Evolutionary conservation across 2,797 vertebrate species (phyloP).

Genomic region (Rhadinocentrus ornatus): DNA sequence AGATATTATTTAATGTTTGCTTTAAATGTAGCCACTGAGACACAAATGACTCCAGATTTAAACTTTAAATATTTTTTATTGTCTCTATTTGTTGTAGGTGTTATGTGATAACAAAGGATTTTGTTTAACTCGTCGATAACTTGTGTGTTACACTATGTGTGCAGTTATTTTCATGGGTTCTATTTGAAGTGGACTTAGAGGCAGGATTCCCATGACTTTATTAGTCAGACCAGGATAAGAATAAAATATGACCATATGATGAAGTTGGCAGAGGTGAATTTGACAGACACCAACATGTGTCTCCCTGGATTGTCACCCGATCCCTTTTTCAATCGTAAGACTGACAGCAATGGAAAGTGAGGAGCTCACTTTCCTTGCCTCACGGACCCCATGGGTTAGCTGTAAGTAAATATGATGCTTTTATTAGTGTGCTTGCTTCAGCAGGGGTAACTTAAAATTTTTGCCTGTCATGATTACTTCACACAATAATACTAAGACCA

Average conservation of each 20-base stretch:
- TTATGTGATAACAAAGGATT: conserved; percentile 1
- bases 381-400: conserved; percentile 75
- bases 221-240: conserved; percentile 72
- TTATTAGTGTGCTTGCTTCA: conserved; percentile 76
- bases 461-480: conserved; percentile 23
- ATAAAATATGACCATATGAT: conserved; percentile 82
- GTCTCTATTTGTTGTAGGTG: conserved; percentile 2
- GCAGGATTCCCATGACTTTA: conserved; percentile 71
- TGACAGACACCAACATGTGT: conserved; percentile 97
- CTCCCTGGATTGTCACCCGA: conserved; percentile 85
- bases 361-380: conserved; percentile 82
- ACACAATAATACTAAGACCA: conserved; percentile 4
- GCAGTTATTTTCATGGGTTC: conserved; percentile 62
- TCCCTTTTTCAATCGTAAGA: conserved; percentile 82
- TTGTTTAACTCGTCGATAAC: conserved; percentile 28
- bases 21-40: background rate
- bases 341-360: conserved; percentile 83
- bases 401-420: conserved; percentile 80
- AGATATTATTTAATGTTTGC: background rate
- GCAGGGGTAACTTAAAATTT: conserved; percentile 38
- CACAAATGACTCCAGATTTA: background rate
- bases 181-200: conserved; percentile 64
- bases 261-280: conserved; percentile 86
- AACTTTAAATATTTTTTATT: conserved; percentile 6
- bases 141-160: conserved; percentile 31